Conservation (phyloP, 1,140 invertebrate genomes). For the Drosophila setifemur region DNA sequence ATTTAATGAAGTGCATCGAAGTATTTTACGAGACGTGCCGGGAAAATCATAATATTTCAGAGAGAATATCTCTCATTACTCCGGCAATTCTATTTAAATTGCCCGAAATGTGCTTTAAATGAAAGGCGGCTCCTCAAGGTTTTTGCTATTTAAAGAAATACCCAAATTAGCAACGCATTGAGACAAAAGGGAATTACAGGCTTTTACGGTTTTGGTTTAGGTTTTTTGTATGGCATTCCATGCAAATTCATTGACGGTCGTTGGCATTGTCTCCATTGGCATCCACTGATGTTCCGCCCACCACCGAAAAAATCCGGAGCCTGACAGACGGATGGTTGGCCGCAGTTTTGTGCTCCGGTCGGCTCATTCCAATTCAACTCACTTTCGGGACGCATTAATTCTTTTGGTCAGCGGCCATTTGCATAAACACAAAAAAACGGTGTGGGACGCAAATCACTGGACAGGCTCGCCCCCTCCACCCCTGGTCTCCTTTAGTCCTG, state of each 20-base stretch:
- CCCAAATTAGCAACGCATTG: constrained; percentile 41
- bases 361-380: constrained; percentile 72
- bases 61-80: neutral
- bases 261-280: constrained; percentile 17
- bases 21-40: constrained; percentile 4
- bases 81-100: neutral
- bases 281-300: constrained; percentile 6
- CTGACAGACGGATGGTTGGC: constrained; percentile 4
- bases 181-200: constrained; percentile 32
- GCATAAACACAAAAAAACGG: constrained; percentile 66
- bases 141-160: constrained; percentile 26
- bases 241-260: constrained; percentile 53
- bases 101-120: constrained; percentile 10
- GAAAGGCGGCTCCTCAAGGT: neutral
- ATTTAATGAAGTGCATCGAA: constrained; percentile 37
- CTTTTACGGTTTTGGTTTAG: constrained; percentile 4
- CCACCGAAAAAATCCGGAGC: constrained; percentile 4
- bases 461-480: constrained; percentile 8
- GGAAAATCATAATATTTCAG: neutral
- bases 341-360: constrained; percentile 5
- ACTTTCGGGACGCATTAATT: constrained; percentile 70
- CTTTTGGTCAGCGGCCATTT: constrained; percentile 67
- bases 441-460: constrained; percentile 48
- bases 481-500: neutral
- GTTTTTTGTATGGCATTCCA: constrained; percentile 37